Evolutionary conservation across 2,888 invertebrate genomes (phyloP).

Genomic region (Oligia strigilis): DNA sequence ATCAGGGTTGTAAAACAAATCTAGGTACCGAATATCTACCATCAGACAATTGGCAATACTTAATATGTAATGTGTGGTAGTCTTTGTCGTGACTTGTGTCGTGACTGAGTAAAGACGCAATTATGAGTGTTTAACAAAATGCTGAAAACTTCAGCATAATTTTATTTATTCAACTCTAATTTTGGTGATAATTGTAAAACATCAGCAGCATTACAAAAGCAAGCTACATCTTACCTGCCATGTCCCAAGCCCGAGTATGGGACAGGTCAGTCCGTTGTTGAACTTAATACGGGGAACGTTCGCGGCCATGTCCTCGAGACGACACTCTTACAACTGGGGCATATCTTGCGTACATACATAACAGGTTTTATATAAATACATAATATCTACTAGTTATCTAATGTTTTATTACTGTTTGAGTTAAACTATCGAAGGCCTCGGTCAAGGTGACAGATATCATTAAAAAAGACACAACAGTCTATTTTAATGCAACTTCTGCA

Average conservation of each 20-base stretch:
- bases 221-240: constrained; percentile 88
- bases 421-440: constrained; percentile 15
- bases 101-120: background rate
- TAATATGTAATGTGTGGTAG: background rate
- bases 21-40: constrained; percentile 9
- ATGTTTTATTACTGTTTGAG: constrained; percentile 31
- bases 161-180: background rate
- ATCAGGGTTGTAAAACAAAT: constrained; percentile 31
- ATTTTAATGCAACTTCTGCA: background rate
- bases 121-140: background rate
- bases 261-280: constrained; percentile 87
- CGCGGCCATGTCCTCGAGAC: constrained; percentile 50
- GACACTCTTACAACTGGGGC: constrained; percentile 26
- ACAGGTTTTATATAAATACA: constrained; percentile 27
- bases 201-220: background rate
- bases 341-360: constrained; percentile 15
- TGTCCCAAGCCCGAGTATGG: constrained; percentile 91
- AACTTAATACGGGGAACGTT: constrained; percentile 82
- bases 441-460: constrained; percentile 29
- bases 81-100: background rate
- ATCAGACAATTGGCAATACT: constrained; percentile 1
- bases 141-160: background rate
- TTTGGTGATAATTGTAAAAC: background rate
- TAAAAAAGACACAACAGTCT: background rate
- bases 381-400: constrained; percentile 22